Evolutionary conservation across 2,797 vertebrate species (phyloP), one percentile per base, ranked within the genome.

Genomic region (Agapornis canus): DNA sequence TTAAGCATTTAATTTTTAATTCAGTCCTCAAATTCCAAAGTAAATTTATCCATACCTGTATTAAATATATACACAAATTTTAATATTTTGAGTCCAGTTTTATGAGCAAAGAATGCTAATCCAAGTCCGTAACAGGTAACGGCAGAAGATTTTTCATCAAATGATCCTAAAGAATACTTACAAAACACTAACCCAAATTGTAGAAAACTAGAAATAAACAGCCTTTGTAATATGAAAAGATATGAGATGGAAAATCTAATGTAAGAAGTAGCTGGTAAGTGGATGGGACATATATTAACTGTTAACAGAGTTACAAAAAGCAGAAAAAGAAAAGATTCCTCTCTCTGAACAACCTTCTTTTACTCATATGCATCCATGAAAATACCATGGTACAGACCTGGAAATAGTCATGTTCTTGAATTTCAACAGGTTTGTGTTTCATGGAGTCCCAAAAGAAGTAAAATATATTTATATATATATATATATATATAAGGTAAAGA

Each of bases 381-480:
- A 68, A 54, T 20, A 59, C 2, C 5, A 35, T 3, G 7, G 37
- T 22, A 48, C 0, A 0, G 59, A 69, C 16, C 4, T 42, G 52
- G 25, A 73, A 86, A 51, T 3, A 70, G 25, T 40, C n/a, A 54
- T 0, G 0, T 59, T 37, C 16, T 71, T 60, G 19, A 86, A 83
- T 70, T 70, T 81, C 25, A 86, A 37, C 20, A 64, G 29, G 11
- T 75, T 56, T 10, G 1, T 51, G 31, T 27, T 73, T 7, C 13
- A 65, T 40, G 11, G 14, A 86, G 32, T 39, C 21, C 8, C 43
- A 59, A 86, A 77, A 65, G 2, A 72, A 64, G 17, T 7, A 0
- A 13, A 35, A 35, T n/a, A n/a, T n/a, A n/a, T n/a, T n/a, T n/a
- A n/a, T n/a, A n/a, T n/a, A n/a, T n/a, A n/a, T n/a, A n/a, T n/a